These are phyloP conservation scores for Calephelis virginiensis DNA, from an alignment of 1,140 invertebrate species.

Conservation along the genomic window DNA sequence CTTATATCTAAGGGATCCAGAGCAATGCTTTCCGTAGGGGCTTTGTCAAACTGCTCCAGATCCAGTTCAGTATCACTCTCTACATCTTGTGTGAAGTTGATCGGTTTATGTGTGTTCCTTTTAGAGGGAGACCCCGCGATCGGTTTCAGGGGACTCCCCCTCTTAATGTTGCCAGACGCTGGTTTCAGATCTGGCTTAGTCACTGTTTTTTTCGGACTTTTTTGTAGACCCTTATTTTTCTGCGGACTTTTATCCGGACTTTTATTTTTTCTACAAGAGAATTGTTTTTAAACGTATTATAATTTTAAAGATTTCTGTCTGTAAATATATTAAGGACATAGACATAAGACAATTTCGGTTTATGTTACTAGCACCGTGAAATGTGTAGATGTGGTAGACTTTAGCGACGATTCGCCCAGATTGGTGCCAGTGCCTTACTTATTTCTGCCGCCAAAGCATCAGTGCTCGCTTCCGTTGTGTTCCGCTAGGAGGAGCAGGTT, in stretches of 20 bases:
- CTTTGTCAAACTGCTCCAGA: slow-evolving; percentile 8
- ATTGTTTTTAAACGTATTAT: background rate
- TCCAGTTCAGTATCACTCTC: slow-evolving; percentile 10
- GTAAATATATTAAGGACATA: too few relatives aligned
- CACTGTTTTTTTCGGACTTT: background rate
- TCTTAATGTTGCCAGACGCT: background rate
- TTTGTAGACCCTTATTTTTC: background rate
- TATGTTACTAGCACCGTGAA: too few relatives aligned
- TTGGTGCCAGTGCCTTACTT: too few relatives aligned
- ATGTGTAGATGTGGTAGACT: too few relatives aligned
- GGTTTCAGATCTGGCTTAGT: background rate
- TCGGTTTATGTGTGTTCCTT: background rate
- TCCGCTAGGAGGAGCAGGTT: too few relatives aligned
- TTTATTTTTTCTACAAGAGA: background rate
- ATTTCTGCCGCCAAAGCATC: too few relatives aligned
- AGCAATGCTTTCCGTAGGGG: slow-evolving; percentile 10
- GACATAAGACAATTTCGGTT: too few relatives aligned
- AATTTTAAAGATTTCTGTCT: too few relatives aligned
- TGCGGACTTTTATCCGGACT: background rate
- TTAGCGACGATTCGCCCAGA: too few relatives aligned
- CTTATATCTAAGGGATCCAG: slow-evolving; percentile 20
- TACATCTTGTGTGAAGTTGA: background rate
- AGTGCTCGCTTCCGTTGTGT: too few relatives aligned
- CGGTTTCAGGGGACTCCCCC: background rate
- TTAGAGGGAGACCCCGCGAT: background rate